phyloP scores from a whole-genome alignment of 2,888 invertebrate species.

The Melieria omissa region DNA sequence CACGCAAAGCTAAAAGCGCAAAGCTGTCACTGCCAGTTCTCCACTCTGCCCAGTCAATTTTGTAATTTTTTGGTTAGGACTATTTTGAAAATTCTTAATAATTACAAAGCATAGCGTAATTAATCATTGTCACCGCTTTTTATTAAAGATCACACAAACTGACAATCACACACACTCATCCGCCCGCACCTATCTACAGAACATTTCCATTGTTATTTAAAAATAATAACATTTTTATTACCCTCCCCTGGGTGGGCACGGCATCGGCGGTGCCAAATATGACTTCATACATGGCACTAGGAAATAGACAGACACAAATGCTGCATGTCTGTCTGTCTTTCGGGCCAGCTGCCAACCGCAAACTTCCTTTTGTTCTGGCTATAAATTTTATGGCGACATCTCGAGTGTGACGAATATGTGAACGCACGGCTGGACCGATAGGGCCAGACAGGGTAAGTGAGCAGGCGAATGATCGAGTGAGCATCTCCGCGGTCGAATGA shows the following conservation, averaged over 20 bases:
- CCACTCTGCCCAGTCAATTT: too few species aligned
- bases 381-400: slow-evolving; percentile 32
- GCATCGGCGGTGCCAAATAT: slow-evolving; percentile 1
- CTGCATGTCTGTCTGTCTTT: slow-evolving; percentile 3
- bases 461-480: background rate
- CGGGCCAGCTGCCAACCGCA: slow-evolving; percentile 12
- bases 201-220: slow-evolving; percentile 3
- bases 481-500: slow-evolving; percentile 44
- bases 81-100: background rate
- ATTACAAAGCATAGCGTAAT: slow-evolving; percentile 21
- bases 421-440: slow-evolving; percentile 17
- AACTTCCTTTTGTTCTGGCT: slow-evolving; percentile 31
- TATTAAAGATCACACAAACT: slow-evolving; percentile 14
- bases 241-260: background rate
- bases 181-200: background rate
- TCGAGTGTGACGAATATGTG: slow-evolving; percentile 57
- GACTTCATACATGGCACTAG: slow-evolving; percentile 15
- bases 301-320: background rate
- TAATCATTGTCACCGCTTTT: slow-evolving; percentile 35
- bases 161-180: background rate
- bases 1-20: slow-evolving; percentile 4
- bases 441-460: background rate
- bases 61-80: too few species aligned
- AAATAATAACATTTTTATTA: slow-evolving; percentile 12
- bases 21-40: too few species aligned